Evolutionary conservation across 2,113 vertebrate genomes (phyloP).

Genomic region (Hylia prasina): DNA sequence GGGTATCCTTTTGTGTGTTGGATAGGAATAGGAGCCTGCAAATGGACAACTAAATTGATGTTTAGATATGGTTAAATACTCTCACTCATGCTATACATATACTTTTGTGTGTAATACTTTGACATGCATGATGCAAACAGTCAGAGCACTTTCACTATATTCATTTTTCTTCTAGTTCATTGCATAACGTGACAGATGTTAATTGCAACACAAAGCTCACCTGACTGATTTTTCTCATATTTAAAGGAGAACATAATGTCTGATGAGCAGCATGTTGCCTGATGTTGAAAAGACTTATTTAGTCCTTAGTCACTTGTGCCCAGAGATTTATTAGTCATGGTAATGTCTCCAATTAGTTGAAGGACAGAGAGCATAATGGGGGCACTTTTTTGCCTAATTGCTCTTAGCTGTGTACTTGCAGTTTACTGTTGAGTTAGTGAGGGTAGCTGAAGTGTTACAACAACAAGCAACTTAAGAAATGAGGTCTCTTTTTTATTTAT

Average conservation of each 20-base stretch:
- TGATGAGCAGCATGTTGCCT: not conserved
- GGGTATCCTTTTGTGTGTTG: not conserved
- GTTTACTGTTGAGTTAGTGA: not conserved
- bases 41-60: not conserved
- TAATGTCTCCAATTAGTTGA: slow-evolving; percentile 22
- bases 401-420: not conserved
- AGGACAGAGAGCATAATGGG: slow-evolving; percentile 9
- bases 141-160: not conserved
- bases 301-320: not conserved
- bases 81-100: fast-evolving
- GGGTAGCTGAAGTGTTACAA: not conserved
- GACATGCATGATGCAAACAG: not conserved
- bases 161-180: not conserved
- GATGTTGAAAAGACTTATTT: not conserved
- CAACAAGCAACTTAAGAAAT: not conserved
- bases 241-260: not conserved
- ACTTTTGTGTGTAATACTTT: not conserved
- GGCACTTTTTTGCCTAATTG: not conserved
- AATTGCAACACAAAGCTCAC: not conserved
- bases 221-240: not conserved
- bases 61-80: not conserved
- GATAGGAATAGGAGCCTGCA: not conserved
- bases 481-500: not conserved
- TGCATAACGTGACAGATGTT: not conserved
- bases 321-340: slow-evolving; percentile 39